Percentiles rank a stretch among this genome's conserved stretches.
Conservation (phyloP, 2,113 vertebrate genomes). For the Papio anubis region DNA sequence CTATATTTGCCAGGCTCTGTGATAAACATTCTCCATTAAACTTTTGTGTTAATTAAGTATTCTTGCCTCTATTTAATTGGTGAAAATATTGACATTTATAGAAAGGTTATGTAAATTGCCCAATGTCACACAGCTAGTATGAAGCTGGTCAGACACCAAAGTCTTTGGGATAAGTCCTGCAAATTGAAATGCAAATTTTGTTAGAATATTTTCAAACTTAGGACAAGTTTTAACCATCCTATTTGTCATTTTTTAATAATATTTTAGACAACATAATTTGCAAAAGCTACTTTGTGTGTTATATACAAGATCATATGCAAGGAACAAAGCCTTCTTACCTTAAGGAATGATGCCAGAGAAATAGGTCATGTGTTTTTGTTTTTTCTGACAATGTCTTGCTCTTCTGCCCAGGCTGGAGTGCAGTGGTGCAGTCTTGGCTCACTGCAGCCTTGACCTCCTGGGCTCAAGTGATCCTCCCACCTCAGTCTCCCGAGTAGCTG, state of each 20-base stretch:
- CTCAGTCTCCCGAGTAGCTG: too few species aligned
- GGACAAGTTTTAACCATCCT: neutral
- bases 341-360: neutral
- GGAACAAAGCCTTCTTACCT: neutral
- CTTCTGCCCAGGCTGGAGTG: too few species aligned
- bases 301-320: neutral
- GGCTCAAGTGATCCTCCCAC: too few species aligned
- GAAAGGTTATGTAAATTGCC: neutral
- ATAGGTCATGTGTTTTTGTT: neutral
- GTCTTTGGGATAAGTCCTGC: neutral
- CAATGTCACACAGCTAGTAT: neutral
- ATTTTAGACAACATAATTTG: slow-evolving; percentile 17
- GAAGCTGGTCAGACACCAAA: neutral
- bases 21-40: neutral
- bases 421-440: too few species aligned
- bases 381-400: too few species aligned
- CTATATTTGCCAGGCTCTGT: neutral
- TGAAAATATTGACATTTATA: slow-evolving; percentile 1
- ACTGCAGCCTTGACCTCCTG: too few species aligned
- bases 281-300: neutral
- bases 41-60: neutral
- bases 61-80: neutral
- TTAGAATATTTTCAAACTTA: neutral
- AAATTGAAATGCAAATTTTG: neutral
- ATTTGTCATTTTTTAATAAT: neutral